Percentiles rank a stretch among this genome's conserved stretches.
phyloP scores from a whole-genome alignment of 2,113 vertebrate genomes.

The Callopanchax toddi region DNA sequence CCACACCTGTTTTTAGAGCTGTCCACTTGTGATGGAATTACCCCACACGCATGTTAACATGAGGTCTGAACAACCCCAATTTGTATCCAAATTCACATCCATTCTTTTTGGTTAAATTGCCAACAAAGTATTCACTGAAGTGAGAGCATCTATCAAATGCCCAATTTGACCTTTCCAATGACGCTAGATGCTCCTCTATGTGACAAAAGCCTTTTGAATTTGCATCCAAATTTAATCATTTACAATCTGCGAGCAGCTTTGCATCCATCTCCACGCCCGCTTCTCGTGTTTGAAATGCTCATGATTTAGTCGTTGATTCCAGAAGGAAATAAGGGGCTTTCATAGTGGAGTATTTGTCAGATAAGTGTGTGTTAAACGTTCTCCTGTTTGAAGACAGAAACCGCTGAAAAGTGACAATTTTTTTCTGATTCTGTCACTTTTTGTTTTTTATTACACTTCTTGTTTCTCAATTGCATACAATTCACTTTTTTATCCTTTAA shows the following conservation, averaged over 20 bases:
- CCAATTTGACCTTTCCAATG: background rate
- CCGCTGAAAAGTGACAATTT: background rate
- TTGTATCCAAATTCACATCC: background rate
- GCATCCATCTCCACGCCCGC: background rate
- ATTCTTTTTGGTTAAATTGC: slow-evolving; percentile 6
- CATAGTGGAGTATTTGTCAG: background rate
- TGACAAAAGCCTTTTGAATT: slow-evolving; percentile 3
- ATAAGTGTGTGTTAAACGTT: background rate
- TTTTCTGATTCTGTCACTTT: background rate
- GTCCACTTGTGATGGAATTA: background rate
- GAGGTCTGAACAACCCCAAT: background rate
- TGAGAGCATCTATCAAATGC: background rate
- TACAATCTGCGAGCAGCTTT: background rate
- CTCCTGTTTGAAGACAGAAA: background rate
- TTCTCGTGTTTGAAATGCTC: background rate
- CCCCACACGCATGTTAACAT: background rate
- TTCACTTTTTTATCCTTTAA: background rate
- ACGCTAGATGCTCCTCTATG: background rate
- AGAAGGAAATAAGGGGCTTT: background rate
- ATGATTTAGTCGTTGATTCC: background rate
- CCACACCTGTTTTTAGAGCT: background rate
- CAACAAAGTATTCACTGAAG: slow-evolving; percentile 3
- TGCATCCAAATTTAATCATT: slow-evolving; percentile 1
- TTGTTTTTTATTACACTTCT: background rate
- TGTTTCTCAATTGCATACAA: background rate